Base-by-base conservation (phyloP, 2,113 vertebrate species). In the Microcebus murinus region DNA sequence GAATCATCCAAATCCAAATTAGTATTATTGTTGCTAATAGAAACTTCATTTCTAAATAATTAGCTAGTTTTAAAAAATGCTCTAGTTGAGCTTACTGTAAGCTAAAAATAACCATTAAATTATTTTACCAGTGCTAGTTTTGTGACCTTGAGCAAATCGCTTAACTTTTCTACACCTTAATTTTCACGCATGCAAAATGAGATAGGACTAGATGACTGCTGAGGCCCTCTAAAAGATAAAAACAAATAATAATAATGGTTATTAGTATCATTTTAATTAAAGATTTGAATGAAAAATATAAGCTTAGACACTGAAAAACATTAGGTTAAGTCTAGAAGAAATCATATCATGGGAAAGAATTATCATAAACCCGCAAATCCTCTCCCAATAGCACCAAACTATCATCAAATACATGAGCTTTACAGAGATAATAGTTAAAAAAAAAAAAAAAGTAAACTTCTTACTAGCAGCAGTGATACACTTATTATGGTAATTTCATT, bases 31-130 rank as follows among this genome's bases (percentile, higher is more conserved):
- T 85, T 96, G 77, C 48, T 91, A 87, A 91, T 5, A 91, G 81
- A 94, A 93, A 93, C 45, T 91, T 57, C 20, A 71, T 50, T 89
- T 96, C 50, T 57, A 96, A 91, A 80, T 86, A 83, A 73, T 79
- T 42, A 34, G 25, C 48, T 96, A 36, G 21, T 34, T 81, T 89
- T 3, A 0, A 20, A 8, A 92, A 94, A 81, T 71, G 23, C 84
- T 86, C 52, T 92, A n/a, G 63, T 61, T 61, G 31, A 90, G 52
- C 9, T 59, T 65, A 61, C n/a, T 85, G 1, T 85, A 42, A 80
- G 20, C 9, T 74, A 91, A 90, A 80, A 96, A n/a, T 61, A 89
- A 67, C n/a, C 14, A 67, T 25, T 63, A 70, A 86, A 55, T 80
- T 95, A 70, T 29, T 86, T 42, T 82, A 52, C 50, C 3, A 86